Conservation (phyloP, 2,888 invertebrate genomes). For the Bursaphelenchus okinawaensis region DNA sequence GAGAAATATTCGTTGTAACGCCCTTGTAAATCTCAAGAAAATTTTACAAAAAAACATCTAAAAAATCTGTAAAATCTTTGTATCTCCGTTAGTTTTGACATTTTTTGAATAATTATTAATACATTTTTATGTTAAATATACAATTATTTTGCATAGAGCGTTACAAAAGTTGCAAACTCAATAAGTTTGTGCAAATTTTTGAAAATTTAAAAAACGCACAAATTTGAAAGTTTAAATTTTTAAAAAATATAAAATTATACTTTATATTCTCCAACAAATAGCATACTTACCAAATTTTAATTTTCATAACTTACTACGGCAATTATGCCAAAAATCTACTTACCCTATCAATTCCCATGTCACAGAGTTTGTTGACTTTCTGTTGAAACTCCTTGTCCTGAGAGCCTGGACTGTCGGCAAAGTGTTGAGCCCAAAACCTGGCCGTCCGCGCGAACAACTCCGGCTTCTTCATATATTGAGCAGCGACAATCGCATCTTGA, state of each 20-base stretch:
- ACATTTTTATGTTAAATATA: no score
- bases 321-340: conserved; percentile 18
- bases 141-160: no score
- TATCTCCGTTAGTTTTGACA: no score
- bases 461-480: conserved; percentile 83
- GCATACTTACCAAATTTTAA: neutral
- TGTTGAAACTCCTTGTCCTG: conserved; percentile 73
- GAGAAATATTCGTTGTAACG: neutral
- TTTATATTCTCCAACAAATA: conserved; percentile 1
- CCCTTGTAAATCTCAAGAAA: neutral
- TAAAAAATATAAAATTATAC: neutral
- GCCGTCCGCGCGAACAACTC: conserved; percentile 84
- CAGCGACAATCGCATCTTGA: conserved; percentile 84
- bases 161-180: no score
- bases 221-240: no score
- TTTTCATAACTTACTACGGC: neutral
- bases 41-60: no score
- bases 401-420: conserved; percentile 75
- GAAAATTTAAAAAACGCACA: no score
- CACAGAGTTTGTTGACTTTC: conserved; percentile 79
- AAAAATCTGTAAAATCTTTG: no score
- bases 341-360: conserved; percentile 85
- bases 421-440: conserved; percentile 87
- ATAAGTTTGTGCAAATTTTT: no score
- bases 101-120: no score